A percentile compares a stretch with the other conserved stretches of the same genome.
Conservation (phyloP, 2,113 vertebrate genomes). For the Ceyx margarethae region DNA sequence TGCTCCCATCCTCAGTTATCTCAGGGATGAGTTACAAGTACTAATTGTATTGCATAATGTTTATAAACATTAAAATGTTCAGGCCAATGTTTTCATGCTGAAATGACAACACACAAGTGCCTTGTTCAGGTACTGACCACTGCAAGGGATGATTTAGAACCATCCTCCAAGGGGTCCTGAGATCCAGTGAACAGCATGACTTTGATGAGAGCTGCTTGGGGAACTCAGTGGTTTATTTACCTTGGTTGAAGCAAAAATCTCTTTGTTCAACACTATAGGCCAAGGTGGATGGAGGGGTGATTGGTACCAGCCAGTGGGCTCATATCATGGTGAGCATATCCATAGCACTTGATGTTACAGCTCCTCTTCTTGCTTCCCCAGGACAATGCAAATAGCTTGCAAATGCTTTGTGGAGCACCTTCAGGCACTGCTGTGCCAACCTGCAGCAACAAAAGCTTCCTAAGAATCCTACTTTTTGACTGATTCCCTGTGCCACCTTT, state of each 20-base stretch:
- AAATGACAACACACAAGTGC: not conserved
- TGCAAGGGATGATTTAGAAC: not conserved
- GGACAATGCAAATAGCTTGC: not conserved
- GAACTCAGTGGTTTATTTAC: not conserved
- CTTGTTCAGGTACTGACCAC: not conserved
- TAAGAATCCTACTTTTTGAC: not conserved
- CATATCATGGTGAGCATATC: not conserved
- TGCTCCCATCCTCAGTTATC: not conserved
- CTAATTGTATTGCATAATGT: not conserved
- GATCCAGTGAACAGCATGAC: not conserved
- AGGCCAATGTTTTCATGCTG: not conserved
- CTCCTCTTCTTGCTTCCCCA: not conserved
- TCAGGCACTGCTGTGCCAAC: not conserved
- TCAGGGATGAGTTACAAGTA: not conserved
- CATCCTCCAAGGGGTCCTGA: not conserved
- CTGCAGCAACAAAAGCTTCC: not conserved
- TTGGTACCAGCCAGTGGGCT: not conserved
- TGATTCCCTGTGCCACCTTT: not conserved
- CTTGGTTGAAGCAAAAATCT: not conserved
- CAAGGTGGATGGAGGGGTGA: not conserved
- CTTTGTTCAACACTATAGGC: not conserved
- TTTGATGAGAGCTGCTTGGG: not conserved
- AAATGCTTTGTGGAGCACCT: not conserved
- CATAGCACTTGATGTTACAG: rapidly evolving
- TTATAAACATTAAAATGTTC: not conserved